Percentiles rank a stretch among this genome's conserved stretches.
These are phyloP conservation scores for Leptopilina drosophilae DNA, from an alignment of 2,888 invertebrate genomes.

Conservation along the genomic window DNA sequence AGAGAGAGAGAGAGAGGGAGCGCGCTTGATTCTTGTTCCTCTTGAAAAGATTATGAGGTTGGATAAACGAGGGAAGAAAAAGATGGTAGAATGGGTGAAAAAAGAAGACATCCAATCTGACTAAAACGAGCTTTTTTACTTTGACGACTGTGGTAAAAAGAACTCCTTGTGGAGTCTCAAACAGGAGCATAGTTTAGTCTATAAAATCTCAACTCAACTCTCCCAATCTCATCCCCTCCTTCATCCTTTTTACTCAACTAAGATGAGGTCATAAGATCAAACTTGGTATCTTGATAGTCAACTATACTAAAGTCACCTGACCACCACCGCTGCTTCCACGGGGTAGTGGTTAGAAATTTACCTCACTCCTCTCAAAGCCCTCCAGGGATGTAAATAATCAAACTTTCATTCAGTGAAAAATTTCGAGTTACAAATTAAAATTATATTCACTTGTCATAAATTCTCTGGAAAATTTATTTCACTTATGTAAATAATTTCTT, in stretches of 20 bases:
- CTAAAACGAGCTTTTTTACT: slow-evolving; percentile 58
- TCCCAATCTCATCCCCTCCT: neutral
- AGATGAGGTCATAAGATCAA: slow-evolving; percentile 19
- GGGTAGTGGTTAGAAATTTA: neutral
- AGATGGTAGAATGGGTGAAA: neutral
- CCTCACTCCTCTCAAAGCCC: neutral
- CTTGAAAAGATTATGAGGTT: slow-evolving; percentile 2
- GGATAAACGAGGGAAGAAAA: slow-evolving; percentile 37
- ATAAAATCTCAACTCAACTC: neutral
- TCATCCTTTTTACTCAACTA: slow-evolving; percentile 29
- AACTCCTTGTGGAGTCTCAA: slow-evolving; percentile 45
- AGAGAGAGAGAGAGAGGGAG: neutral
- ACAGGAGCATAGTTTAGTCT: slow-evolving; percentile 26
- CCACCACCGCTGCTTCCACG: neutral
- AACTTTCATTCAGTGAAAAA: neutral
- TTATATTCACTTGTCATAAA: neutral
- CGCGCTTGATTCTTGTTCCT: neutral
- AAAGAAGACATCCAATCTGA: slow-evolving; percentile 57
- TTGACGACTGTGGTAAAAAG: slow-evolving; percentile 50
- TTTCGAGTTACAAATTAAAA: neutral
- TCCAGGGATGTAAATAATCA: slow-evolving; percentile 10
- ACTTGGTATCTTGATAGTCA: slow-evolving; percentile 13
- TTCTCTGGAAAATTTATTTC: too few relatives aligned
- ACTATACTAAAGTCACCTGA: slow-evolving; percentile 13
- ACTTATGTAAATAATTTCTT: too few relatives aligned